Percentiles rank a stretch among this genome's conserved stretches.
Conservation (phyloP, 2,888 invertebrate species). For the Pinctada fucata region DNA sequence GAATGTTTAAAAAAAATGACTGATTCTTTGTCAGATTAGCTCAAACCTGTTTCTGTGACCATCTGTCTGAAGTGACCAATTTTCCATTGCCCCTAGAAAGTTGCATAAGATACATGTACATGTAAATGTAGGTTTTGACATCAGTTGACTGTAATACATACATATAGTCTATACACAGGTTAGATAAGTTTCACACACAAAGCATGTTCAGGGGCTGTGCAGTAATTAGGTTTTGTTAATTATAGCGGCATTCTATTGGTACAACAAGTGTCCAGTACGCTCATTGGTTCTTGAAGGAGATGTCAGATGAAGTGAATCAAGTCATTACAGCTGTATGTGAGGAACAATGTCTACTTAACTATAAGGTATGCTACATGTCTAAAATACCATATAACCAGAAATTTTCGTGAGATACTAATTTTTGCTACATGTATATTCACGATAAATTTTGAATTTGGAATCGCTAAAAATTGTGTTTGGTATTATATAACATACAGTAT, state of each 20-base stretch:
- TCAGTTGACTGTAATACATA: no score
- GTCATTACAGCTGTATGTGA: constrained; percentile 99
- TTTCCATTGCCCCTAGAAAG: no score
- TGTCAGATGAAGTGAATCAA: constrained; percentile 98
- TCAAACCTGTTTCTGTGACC: no score
- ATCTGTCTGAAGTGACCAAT: no score
- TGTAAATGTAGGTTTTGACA: no score
- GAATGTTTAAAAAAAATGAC: no score
- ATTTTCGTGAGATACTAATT: no score
- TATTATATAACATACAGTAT: neutral
- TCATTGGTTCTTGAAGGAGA: constrained; percentile 98
- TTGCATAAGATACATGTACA: no score
- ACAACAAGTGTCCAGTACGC: constrained; percentile 94
- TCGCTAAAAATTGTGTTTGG: neutral
- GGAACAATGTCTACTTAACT: constrained; percentile 97
- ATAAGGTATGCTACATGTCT: constrained; percentile 81
- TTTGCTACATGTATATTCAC: neutral
- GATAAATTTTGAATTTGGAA: neutral
- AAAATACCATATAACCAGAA: neutral
- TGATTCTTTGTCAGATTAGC: no score
- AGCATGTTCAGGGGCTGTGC: no score
- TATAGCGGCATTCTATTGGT: constrained; percentile 91
- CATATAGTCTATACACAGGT: no score
- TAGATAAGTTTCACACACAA: no score
- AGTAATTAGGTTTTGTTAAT: neutral